Evolutionary conservation across 2,888 invertebrate genomes (phyloP).

Genomic region (Chironomus tentans): DNA sequence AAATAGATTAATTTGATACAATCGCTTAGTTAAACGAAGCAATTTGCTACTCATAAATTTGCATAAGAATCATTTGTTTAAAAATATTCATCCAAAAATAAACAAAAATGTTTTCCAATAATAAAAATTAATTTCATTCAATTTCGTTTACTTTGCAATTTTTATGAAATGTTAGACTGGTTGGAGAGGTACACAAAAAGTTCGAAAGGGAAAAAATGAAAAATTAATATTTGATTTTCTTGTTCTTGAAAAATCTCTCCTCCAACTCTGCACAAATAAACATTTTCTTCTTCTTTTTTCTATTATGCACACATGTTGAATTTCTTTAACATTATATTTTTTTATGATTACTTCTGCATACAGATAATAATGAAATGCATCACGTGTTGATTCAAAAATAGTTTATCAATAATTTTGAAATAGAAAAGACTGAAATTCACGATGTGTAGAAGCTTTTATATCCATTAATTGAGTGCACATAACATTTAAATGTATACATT

Average conservation of each 20-base stretch:
- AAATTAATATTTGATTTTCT: conserved; percentile 9
- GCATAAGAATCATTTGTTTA: not conserved
- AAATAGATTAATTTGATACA: not conserved
- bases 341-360: not conserved
- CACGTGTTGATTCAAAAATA: too few relatives aligned
- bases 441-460: too few relatives aligned
- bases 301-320: not conserved
- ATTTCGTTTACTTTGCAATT: not conserved
- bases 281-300: not conserved
- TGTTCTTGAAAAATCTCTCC: too few relatives aligned
- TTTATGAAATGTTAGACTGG: not conserved
- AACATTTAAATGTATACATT: too few relatives aligned
- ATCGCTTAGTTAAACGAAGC: too few relatives aligned
- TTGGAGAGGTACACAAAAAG: not conserved
- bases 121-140: not conserved
- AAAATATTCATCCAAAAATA: not conserved
- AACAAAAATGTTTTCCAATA: not conserved
- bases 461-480: too few relatives aligned
- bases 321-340: not conserved
- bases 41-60: not conserved
- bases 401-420: too few relatives aligned
- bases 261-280: not conserved
- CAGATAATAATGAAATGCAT: not conserved
- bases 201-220: conserved; percentile 15
- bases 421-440: not conserved